Evolutionary conservation across 2,797 vertebrate species (phyloP).

Genomic region (Crocodylus rhombifer): DNA sequence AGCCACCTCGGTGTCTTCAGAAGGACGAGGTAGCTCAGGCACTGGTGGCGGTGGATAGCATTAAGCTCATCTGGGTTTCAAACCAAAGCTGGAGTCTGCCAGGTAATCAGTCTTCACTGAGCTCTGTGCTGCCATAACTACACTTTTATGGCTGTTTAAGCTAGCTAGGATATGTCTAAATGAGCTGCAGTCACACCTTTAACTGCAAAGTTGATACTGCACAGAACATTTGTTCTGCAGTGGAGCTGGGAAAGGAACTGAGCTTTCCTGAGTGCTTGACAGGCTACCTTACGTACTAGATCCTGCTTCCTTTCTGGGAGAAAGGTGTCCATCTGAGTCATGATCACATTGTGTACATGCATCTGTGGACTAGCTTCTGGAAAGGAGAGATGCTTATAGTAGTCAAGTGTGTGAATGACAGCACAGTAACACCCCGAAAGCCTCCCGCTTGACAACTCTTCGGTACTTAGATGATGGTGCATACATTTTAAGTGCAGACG

Average conservation of each 20-base stretch:
- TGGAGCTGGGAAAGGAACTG: no score
- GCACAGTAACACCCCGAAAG: not conserved
- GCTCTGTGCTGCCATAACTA: no score
- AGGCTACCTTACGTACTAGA: not conserved
- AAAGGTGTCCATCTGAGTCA: not conserved
- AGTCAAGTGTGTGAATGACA: not conserved
- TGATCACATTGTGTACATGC: not conserved
- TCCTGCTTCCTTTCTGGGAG: not conserved
- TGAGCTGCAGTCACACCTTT: not conserved
- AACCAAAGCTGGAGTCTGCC: no score
- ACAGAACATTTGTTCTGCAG: no score
- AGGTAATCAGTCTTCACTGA: no score
- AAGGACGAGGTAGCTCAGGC: no score
- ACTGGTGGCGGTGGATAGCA: no score
- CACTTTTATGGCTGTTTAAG: no score
- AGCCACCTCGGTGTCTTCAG: no score
- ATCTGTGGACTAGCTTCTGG: not conserved
- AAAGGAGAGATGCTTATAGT: not conserved
- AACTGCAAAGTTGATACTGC: rapidly evolving
- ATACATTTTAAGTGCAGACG: not conserved
- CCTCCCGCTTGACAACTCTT: not conserved
- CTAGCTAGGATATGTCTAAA: no score
- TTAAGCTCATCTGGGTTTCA: no score
- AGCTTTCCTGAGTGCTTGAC: no score
- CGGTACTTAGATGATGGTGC: not conserved